These are phyloP conservation scores for Eledone cirrhosa DNA, from an alignment of 2,888 invertebrate genomes.

Conservation along the genomic window DNA sequence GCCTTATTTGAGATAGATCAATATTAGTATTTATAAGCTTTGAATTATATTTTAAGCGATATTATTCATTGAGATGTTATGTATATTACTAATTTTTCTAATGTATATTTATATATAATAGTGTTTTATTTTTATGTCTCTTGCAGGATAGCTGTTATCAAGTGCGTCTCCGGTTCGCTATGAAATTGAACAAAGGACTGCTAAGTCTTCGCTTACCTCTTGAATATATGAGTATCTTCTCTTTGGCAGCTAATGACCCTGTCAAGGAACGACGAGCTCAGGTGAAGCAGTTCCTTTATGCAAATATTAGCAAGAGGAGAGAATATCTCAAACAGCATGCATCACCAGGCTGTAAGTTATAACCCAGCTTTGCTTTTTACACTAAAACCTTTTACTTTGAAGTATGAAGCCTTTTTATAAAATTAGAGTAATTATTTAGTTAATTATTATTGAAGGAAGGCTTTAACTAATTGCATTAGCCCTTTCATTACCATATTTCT, in stretches of 20 bases:
- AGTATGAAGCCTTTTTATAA: too few relatives aligned
- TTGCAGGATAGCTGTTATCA: conserved; percentile 65
- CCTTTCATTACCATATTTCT: too few relatives aligned
- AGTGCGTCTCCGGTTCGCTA: conserved; percentile 87
- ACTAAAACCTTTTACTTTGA: too few relatives aligned
- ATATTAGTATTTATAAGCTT: background rate
- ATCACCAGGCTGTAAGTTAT: conserved; percentile 61
- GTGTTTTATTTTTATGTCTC: conserved; percentile 10
- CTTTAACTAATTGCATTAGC: too few relatives aligned
- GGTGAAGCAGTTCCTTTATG: conserved; percentile 80
- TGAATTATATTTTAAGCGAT: too few relatives aligned
- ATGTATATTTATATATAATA: too few relatives aligned
- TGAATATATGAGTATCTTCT: conserved; percentile 97
- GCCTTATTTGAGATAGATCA: too few relatives aligned
- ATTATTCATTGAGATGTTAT: too few relatives aligned
- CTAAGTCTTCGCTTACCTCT: conserved; percentile 77
- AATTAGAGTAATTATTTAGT: too few relatives aligned
- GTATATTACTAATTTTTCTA: too few relatives aligned
- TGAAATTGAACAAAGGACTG: conserved; percentile 90
- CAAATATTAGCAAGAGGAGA: conserved; percentile 85
- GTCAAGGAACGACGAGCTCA: conserved; percentile 77
- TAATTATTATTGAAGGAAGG: too few relatives aligned
- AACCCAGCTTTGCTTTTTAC: too few relatives aligned
- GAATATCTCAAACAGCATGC: conserved; percentile 82
- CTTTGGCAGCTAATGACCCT: conserved; percentile 86